Base-by-base conservation (phyloP, 2,888 invertebrate genomes). In the Tenthredo scrophulariae region DNA sequence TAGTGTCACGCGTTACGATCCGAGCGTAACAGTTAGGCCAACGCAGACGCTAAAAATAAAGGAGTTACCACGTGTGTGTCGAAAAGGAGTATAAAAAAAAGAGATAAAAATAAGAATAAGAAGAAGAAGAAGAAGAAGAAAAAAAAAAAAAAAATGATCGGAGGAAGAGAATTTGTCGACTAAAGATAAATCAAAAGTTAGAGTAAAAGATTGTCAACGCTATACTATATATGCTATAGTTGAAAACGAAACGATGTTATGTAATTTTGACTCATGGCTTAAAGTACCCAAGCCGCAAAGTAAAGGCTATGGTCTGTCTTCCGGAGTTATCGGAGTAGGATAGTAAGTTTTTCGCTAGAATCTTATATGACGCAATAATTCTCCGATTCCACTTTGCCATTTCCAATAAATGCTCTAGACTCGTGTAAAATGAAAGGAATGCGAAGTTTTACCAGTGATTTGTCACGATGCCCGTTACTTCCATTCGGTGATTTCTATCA, bases 121-220 rank as follows among this genome's bases (percentile, higher is more conserved):
- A 86, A 88, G 84, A 67, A 43, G 77, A 62, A 85, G 82, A 74
- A 75, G 85, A 86, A 87, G 87, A 86, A 88, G 85, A 86, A 86
- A 86, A 86, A 88, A 82, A 67, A 43, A 62, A 43, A 83, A 54
- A 85, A 80, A 74, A 75, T 86, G 75, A 87, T 84, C 80, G 85
- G 85, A 85, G 86, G 84, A 85, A 84, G 87, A 86, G 82, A 85
- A 86, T 87, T 33, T 82, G 58, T 75, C 84, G 82, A 33, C 26
- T 26, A 46, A 74, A 84, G 40, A 74, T 77, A 50, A 54, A 77
- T 50, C 77, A 77, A 77, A 54, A 33, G 29, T 77, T n/a, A 18
- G 6, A 50, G 50, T 18, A 77, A 15, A 77, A 15, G 40, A 74
- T 43, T 74, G 72, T 74, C 72, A 74, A 74, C 72, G 72, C 43